Base-by-base conservation (phyloP, 2,113 vertebrate genomes). In the Gnathonemus longibarbis region DNA sequence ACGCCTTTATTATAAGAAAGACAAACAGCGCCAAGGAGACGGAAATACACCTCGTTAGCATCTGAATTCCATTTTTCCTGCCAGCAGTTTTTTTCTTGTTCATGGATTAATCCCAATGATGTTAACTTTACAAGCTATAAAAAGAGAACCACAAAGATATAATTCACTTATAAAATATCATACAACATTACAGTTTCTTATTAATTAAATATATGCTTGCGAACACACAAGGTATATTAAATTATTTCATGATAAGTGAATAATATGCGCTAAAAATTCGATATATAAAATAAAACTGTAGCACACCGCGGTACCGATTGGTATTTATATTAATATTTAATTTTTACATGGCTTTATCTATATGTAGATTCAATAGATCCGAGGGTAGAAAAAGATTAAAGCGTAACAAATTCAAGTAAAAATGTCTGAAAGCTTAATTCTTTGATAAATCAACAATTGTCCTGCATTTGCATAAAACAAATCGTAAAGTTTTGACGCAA, bases 201-300 rank as follows among this genome's bases (percentile, higher is more conserved):
- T 93, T 92, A 92, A 83, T 92, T 92, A 91, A 92, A 95, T 93
- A 92, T 90, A 94, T 94, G 95, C 9, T 77, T 80, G 74, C 91
- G 90, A 62, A 92, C 90, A 93, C 93, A 95, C 95, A 95, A 95
- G 95, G 95, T 94, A 94, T 95, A 94, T 95, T 94, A 91, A 88
- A 84, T 90, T 93, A 93, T 84, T 89, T 92, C 91, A 90, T 91
- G 93, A 93, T 91, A 93, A 56, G 42, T 90, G 92, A 84, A 80
- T 49, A 49, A 91, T 93, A 89, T 93, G 94, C 92, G 94, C 91
- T 91, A 89, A 39, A 10, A 52, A 27, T 24, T 4, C 21, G 31
- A 80, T 27, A 83, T 80, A 50, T 35, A 87, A 83, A 48, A 77
- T 35, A 89, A 19, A 35, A 87, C n/a, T 2, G 24, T 31, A 31